These are phyloP conservation scores for Malacosoma neustria DNA, from an alignment of 2,888 invertebrate species.

Conservation along the genomic window DNA sequence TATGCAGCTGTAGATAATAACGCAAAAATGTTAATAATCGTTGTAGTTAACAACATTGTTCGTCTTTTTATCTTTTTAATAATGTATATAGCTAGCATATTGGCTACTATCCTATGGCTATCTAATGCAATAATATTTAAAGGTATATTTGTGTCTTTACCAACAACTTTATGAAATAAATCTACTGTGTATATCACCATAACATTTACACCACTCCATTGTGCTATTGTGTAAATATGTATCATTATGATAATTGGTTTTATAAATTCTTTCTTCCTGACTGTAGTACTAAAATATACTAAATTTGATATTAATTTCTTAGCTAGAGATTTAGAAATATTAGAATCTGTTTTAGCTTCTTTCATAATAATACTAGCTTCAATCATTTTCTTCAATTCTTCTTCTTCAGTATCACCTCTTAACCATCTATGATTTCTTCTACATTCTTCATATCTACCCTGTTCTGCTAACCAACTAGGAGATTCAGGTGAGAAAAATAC, in stretches of 20 bases:
- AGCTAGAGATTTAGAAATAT: neutral
- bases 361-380: slow-evolving; percentile 24
- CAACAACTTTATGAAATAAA: slow-evolving; percentile 69
- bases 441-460: slow-evolving; percentile 65
- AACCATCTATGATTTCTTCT: slow-evolving; percentile 69
- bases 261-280: slow-evolving; percentile 59
- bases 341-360: slow-evolving; percentile 15
- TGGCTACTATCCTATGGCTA: slow-evolving; percentile 71
- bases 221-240: slow-evolving; percentile 74
- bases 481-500: slow-evolving; percentile 69
- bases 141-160: slow-evolving; percentile 71
- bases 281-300: slow-evolving; percentile 13
- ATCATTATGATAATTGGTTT: slow-evolving; percentile 74
- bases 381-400: slow-evolving; percentile 46
- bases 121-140: slow-evolving; percentile 78
- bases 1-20: slow-evolving; percentile 36
- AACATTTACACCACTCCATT: slow-evolving; percentile 79
- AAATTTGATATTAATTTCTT: slow-evolving; percentile 8
- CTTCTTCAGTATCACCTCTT: slow-evolving; percentile 58
- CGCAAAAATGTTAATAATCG: slow-evolving; percentile 32
- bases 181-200: slow-evolving; percentile 78
- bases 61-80: slow-evolving; percentile 67
- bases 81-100: slow-evolving; percentile 71
- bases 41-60: slow-evolving; percentile 37
- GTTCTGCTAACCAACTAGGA: slow-evolving; percentile 77